Evolutionary conservation across 2,797 vertebrate species (phyloP), one percentile per base, ranked within the genome.

Genomic region (Microctenopoma stevenorrisi): DNA sequence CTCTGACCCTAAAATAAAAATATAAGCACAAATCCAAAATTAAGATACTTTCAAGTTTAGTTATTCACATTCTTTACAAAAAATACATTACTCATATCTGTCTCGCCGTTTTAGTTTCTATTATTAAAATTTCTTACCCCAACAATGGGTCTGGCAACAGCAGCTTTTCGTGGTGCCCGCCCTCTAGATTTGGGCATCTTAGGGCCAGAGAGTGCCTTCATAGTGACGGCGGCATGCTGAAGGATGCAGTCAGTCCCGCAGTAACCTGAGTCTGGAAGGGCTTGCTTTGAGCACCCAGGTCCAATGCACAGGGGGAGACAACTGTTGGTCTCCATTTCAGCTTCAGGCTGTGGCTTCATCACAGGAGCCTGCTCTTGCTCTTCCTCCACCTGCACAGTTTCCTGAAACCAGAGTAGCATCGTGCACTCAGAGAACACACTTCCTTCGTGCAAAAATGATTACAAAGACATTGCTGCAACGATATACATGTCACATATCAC

Each of bases 221-320:
- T 99, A 0, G 97, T 94, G 53, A 93, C 91, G 0, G 97, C 96
- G 15, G 98, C 98, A 0, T 99, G 98, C 73, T 95, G 96, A 52
- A 99, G 94, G 68, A 99, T 99, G 84, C 98, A 99, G 68, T 96
- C 95, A 2, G 89, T 96, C 85, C 98, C 96, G 74, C 98, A 99
- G 84, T 99, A 99, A 57, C 99, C 98, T 0, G 98, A 99, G 79
- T 96, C 98, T 0, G 94, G 95, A 51, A 97, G 92, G 1, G 97
- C 96, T 71, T 93, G 87, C 11, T 90, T 96, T 28, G 80, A 85
- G 72, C 98, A 99, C 54, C 94, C 94, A 0, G 96, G 96, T 4
- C 98, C 98, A 1, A 97, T 99, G 80, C 98, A 99, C 50, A 90
- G 92, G 0, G 96, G 88, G 37, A 90, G 79, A 51, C 89, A 88